Conservation (phyloP, 2,113 vertebrate species). For the Daphoenositta chrysoptera region DNA sequence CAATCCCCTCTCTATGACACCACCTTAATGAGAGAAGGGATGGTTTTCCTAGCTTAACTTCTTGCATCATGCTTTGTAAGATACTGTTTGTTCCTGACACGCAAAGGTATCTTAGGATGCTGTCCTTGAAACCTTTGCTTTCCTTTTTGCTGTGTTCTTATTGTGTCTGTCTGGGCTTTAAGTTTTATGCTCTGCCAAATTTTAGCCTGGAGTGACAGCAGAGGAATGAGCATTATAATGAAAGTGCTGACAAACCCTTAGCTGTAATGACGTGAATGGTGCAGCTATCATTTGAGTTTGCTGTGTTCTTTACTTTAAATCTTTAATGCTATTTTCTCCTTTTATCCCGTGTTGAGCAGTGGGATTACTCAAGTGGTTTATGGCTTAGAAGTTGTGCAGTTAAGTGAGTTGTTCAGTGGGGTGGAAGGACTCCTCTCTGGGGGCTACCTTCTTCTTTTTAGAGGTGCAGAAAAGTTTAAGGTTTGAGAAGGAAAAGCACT, state of each 20-base stretch:
- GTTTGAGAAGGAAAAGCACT: neutral
- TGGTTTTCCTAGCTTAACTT: neutral
- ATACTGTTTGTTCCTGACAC: neutral
- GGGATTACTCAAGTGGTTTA: slow-evolving; percentile 53
- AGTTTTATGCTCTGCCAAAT: slow-evolving; percentile 44
- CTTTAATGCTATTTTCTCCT: slow-evolving; percentile 65
- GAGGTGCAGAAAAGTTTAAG: neutral
- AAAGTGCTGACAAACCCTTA: slow-evolving; percentile 58
- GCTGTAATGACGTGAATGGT: slow-evolving; percentile 40
- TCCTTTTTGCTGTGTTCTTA: slow-evolving; percentile 3
- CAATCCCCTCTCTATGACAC: neutral
- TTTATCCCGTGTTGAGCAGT: slow-evolving; percentile 33
- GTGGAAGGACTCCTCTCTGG: neutral
- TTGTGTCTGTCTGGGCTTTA: slow-evolving; percentile 32
- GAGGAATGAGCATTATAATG: slow-evolving; percentile 54
- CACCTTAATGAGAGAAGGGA: neutral
- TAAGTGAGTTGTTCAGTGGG: slow-evolving; percentile 13
- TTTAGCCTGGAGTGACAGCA: slow-evolving; percentile 57
- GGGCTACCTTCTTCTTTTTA: neutral
- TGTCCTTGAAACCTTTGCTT: neutral
- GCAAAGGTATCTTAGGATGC: neutral
- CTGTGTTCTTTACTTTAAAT: slow-evolving; percentile 55
- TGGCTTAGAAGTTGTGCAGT: slow-evolving; percentile 16
- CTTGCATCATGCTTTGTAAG: neutral
- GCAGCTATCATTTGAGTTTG: slow-evolving; percentile 40